Evolutionary conservation across 2,113 vertebrate genomes (phyloP).

Genomic region (pig (Sus scrofa)): DNA sequence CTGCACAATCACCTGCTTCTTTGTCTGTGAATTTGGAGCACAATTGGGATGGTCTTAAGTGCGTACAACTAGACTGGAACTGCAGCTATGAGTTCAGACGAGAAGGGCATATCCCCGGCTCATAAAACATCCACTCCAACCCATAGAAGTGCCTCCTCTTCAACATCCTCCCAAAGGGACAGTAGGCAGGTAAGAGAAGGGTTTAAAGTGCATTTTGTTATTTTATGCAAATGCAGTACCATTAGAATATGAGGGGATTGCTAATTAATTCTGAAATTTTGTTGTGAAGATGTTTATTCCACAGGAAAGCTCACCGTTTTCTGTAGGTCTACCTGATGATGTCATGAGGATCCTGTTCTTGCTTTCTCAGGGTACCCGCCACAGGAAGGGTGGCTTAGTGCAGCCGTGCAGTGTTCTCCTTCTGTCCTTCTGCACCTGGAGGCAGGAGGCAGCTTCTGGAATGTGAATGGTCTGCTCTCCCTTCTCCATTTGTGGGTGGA

Average conservation of each 20-base stretch:
- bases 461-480: neutral
- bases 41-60: slow-evolving; percentile 84
- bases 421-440: neutral
- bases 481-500: neutral
- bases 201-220: neutral
- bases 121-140: slow-evolving; percentile 95
- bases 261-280: slow-evolving; percentile 8
- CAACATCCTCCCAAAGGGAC: slow-evolving; percentile 95
- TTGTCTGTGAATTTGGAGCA: slow-evolving; percentile 80
- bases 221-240: neutral
- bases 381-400: neutral
- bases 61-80: slow-evolving; percentile 83
- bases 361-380: neutral
- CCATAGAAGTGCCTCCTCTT: slow-evolving; percentile 97
- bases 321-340: neutral
- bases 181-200: slow-evolving; percentile 94
- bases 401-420: neutral
- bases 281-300: neutral
- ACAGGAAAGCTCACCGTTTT: slow-evolving; percentile 27
- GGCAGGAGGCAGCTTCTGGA: neutral
- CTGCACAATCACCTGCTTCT: slow-evolving; percentile 65
- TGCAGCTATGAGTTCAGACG: slow-evolving; percentile 96
- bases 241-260: neutral
- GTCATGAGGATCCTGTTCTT: neutral
- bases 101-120: slow-evolving; percentile 92